Percentiles rank a stretch among this genome's conserved stretches.
phyloP scores from a whole-genome alignment of 1,140 invertebrate species.

The Ctenoplectra terminalis region DNA sequence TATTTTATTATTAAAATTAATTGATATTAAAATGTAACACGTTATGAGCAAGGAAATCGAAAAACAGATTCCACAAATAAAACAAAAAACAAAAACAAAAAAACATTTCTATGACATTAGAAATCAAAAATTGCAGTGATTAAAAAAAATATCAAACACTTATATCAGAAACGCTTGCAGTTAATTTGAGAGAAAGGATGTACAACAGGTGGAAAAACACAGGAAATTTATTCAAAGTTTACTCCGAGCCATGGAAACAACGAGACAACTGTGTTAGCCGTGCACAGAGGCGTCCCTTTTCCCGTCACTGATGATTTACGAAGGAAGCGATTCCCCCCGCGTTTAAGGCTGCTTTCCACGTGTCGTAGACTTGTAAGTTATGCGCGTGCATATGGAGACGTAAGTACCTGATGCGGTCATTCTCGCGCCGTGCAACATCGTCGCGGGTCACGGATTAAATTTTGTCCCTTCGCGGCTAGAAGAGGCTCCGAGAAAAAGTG shows the following conservation, averaged over 20 bases:
- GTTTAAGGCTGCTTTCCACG: slow-evolving; percentile 44
- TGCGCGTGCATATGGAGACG: slow-evolving; percentile 39
- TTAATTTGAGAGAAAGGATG: no score
- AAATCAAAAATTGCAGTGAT: no score
- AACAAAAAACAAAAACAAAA: no score
- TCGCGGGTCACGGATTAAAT: slow-evolving; percentile 8
- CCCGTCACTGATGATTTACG: slow-evolving; percentile 44
- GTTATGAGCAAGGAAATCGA: no score
- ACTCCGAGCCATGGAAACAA: not conserved
- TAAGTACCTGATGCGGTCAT: slow-evolving; percentile 38
- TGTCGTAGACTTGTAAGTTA: slow-evolving; percentile 42
- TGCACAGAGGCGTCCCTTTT: slow-evolving; percentile 33
- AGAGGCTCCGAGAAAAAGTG: not conserved
- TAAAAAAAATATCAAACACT: no score
- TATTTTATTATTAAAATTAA: no score
- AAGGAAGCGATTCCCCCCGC: slow-evolving; percentile 2
- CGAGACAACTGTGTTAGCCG: slow-evolving; percentile 40
- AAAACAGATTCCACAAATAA: no score
- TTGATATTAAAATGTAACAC: no score
- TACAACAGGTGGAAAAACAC: not conserved
- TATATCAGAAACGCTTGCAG: no score
- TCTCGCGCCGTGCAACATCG: not conserved
- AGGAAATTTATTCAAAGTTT: slow-evolving; percentile 1
- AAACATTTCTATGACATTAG: no score
- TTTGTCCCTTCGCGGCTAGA: not conserved